Percentiles rank a stretch among this genome's conserved stretches.
Evolutionary conservation across 2,113 vertebrate genomes (phyloP).

Genomic region (Campylorhamphus procurvoides): DNA sequence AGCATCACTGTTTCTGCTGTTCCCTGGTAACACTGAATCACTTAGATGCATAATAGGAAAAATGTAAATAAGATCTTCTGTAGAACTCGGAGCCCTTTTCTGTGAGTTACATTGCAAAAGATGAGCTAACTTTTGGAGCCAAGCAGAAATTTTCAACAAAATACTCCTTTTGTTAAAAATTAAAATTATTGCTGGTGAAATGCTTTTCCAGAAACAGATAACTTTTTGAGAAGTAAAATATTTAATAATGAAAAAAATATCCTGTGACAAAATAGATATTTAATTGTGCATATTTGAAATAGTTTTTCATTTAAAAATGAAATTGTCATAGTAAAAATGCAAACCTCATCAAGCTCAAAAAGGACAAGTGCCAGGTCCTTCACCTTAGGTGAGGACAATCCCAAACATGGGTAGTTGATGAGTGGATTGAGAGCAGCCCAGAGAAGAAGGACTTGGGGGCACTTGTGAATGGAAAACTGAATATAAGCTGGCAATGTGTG

Average conservation of each 20-base stretch:
- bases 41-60: neutral
- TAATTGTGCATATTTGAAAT: neutral
- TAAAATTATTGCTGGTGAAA: neutral
- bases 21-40: neutral
- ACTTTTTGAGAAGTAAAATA: neutral
- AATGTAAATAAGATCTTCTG: neutral
- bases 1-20: neutral
- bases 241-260: neutral
- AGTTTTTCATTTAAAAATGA: neutral
- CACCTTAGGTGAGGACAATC: neutral
- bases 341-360: neutral
- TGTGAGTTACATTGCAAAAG: neutral
- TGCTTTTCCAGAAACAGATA: neutral
- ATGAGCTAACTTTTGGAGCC: neutral
- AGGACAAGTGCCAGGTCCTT: neutral
- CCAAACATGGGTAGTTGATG: neutral
- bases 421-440: neutral
- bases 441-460: neutral
- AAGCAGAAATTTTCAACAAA: neutral
- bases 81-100: neutral
- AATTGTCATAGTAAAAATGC: neutral
- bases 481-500: neutral
- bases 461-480: neutral
- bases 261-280: neutral
- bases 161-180: neutral